Evolutionary conservation across 2,113 vertebrate species (phyloP).

Genomic region (Silurus meridionalis): DNA sequence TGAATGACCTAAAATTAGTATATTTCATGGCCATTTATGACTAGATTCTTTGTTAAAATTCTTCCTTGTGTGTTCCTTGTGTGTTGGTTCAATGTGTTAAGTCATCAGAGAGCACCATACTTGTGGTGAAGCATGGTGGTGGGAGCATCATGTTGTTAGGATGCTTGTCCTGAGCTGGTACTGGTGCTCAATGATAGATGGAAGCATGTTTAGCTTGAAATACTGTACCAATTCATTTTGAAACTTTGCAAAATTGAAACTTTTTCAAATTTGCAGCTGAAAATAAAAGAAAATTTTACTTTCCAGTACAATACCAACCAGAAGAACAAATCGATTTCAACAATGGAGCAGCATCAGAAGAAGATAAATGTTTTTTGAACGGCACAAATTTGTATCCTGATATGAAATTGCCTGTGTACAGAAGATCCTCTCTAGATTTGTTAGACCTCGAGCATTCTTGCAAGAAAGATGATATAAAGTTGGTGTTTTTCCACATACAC

Average conservation of each 20-base stretch:
- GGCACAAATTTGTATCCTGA: neutral
- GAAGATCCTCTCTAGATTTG: neutral
- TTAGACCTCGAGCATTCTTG: neutral
- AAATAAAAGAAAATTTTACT: neutral
- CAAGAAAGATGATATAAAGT: neutral
- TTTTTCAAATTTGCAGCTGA: neutral
- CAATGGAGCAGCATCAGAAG: neutral
- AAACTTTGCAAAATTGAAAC: too few relatives aligned
- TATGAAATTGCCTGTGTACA: neutral
- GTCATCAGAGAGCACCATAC: neutral
- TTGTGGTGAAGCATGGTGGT: neutral
- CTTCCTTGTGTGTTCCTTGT: neutral
- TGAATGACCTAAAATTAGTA: neutral
- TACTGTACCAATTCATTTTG: neutral
- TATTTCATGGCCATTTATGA: neutral
- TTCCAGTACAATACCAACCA: neutral
- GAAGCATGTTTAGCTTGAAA: neutral
- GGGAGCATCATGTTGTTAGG: neutral
- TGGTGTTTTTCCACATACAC: neutral
- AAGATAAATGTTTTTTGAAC: neutral
- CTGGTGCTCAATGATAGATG: neutral
- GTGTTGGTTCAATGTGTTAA: neutral
- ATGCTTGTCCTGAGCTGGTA: neutral
- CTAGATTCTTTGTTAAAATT: neutral
- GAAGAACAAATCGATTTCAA: neutral